A percentile compares a stretch with the other conserved stretches of the same genome.
phyloP scores from a whole-genome alignment of 2,797 vertebrate genomes.

The Rousettus madagascariensis region DNA sequence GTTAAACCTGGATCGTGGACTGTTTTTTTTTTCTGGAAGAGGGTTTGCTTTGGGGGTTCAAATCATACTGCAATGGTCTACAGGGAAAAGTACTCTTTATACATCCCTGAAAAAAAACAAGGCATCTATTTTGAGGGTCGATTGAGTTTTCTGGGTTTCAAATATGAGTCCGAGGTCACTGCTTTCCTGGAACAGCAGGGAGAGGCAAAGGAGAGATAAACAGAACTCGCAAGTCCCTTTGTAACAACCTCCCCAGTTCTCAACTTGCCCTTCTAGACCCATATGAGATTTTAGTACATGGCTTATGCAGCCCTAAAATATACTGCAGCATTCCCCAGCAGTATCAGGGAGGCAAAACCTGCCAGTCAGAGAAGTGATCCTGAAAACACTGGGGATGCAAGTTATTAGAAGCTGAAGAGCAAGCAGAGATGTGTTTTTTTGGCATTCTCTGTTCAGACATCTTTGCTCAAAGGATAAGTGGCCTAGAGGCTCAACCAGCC shows the following conservation, averaged over 20 bases:
- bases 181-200: slow-evolving; percentile 3
- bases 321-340: background rate
- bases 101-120: background rate
- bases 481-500: background rate
- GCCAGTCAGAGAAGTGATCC: background rate
- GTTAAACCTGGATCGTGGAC: background rate
- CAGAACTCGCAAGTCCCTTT: background rate
- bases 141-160: background rate
- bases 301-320: background rate
- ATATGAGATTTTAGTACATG: background rate
- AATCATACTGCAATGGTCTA: background rate
- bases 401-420: background rate
- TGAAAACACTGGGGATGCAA: background rate
- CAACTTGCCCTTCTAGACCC: background rate
- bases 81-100: background rate
- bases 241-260: background rate
- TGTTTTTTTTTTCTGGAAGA: background rate
- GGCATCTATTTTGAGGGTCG: background rate
- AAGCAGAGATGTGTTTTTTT: background rate
- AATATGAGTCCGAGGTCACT: background rate
- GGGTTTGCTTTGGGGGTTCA: background rate
- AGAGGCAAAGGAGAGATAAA: background rate
- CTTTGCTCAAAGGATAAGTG: background rate
- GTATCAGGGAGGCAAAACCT: background rate
- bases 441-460: background rate